These are phyloP conservation scores for Podarcis siculus DNA, from an alignment of 2,797 vertebrate species.

Conservation along the genomic window DNA sequence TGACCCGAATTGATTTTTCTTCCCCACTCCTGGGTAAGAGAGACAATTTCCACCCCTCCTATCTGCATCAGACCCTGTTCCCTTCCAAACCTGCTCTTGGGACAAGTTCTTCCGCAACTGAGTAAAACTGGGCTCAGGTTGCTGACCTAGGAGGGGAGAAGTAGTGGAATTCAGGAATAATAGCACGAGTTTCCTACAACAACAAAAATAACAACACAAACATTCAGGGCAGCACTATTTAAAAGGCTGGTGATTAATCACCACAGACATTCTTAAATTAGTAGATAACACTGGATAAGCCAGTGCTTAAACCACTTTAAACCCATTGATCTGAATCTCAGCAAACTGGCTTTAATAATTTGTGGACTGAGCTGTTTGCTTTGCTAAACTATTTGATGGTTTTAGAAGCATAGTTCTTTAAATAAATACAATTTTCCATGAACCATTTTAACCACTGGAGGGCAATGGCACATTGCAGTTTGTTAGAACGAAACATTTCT, in stretches of 20 bases:
- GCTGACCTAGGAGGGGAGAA: not conserved
- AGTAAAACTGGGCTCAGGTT: not conserved
- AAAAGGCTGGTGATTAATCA: not conserved
- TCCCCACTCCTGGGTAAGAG: too few species aligned
- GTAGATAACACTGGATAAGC: not conserved
- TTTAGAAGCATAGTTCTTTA: not conserved
- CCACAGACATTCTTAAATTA: not conserved
- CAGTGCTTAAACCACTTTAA: not conserved
- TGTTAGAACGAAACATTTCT: slow-evolving; percentile 52
- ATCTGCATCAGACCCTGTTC: too few species aligned
- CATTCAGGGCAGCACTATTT: not conserved
- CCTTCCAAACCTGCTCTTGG: not conserved
- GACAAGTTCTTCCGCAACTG: not conserved
- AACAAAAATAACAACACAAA: not conserved
- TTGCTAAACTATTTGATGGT: not conserved
- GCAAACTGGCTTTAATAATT: not conserved
- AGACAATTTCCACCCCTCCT: too few species aligned
- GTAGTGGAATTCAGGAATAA: not conserved
- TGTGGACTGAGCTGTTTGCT: not conserved
- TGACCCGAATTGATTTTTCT: too few species aligned
- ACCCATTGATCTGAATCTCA: not conserved
- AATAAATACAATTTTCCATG: slow-evolving; percentile 3
- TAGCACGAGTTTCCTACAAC: not conserved
- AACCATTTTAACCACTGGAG: slow-evolving; percentile 71
- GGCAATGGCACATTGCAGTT: slow-evolving; percentile 75